These are phyloP conservation scores for Diabrotica virgifera DNA, from an alignment of 1,140 invertebrate species.

Conservation along the genomic window DNA sequence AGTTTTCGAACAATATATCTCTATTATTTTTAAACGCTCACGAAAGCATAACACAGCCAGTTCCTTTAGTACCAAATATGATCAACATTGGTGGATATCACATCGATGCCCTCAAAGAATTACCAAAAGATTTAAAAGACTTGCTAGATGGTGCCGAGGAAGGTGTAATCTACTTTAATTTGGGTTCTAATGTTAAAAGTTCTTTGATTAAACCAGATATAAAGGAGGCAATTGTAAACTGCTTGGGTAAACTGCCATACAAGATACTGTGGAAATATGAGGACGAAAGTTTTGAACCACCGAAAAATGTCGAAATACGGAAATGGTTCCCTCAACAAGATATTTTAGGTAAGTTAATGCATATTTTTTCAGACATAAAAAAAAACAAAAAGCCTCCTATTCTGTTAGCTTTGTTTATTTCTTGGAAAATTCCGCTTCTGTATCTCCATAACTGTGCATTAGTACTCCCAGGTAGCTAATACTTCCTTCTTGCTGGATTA, in stretches of 20 bases:
- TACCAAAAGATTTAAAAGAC: constrained; percentile 52
- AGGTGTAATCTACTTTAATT: constrained; percentile 58
- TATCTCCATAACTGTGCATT: too few relatives aligned
- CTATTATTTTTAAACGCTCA: constrained; percentile 40
- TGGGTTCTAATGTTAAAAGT: constrained; percentile 26
- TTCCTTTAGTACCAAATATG: constrained; percentile 41
- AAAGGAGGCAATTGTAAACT: constrained; percentile 48
- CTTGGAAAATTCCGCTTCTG: too few relatives aligned
- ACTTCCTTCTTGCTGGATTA: too few relatives aligned
- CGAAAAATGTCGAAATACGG: constrained; percentile 54
- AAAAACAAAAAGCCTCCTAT: too few relatives aligned
- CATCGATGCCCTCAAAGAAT: constrained; percentile 41
- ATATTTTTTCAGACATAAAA: too few relatives aligned
- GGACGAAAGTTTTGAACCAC: constrained; percentile 43
- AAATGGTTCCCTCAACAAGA: constrained; percentile 61
- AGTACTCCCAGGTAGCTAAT: too few relatives aligned
- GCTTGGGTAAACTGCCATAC: constrained; percentile 56
- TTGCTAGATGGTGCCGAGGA: constrained; percentile 55
- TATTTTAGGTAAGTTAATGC: constrained; percentile 25
- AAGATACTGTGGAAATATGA: constrained; percentile 66
- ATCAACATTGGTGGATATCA: constrained; percentile 51
- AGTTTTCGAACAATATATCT: too few relatives aligned
- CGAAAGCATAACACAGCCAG: constrained; percentile 35
- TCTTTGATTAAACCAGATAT: constrained; percentile 5
- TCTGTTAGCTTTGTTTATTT: too few relatives aligned